Evolutionary conservation across 2,888 invertebrate species (phyloP), one percentile per base, ranked within the genome.

Genomic region (Chelonus formosanus): DNA sequence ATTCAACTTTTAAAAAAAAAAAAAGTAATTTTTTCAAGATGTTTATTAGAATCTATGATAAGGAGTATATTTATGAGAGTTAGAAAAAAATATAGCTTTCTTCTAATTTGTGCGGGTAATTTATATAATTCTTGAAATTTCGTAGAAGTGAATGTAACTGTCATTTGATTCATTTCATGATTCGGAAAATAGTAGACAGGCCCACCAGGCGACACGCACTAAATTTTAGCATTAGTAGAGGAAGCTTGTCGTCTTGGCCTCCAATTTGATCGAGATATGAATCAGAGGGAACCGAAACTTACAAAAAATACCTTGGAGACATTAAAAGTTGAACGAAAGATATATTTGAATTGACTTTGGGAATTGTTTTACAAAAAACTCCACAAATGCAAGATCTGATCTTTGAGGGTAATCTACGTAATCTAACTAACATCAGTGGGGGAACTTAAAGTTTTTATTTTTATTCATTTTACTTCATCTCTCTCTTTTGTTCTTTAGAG

Each of bases 151-250:
- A 58, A 47, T 48, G 43, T 10, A 57, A 66, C 67, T 63, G 58
- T 63, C 63, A 58, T 60, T 65, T 65, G 66, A 63, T 48, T 69
- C 70, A 65, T 69, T 65, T 70, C 64, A 54, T 43, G 48, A 63
- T 60, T 64, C 60, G 45, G 55, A 61, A 61, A 35, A 55, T 50
- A 48, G 60, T 62, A 52, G 70, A 70, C 69, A 65, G 70, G 70
- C 67, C 70, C 68, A 69, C 69, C 70, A 67, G 69, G 62, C 57
- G 53, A 70, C 69, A 70, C 62, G 65, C 68, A 69, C 69, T 55
- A 68, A 71, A 72, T 70, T 70, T 72, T 58, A 64, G 67, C 68
- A 65, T 71, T 72, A 71, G 70, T 72, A 68, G 69, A 69, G 60
- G 59, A 58, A 52, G 59, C 45, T 63, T 62, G 48, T 63, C 20